Base-by-base conservation (phyloP, 2,888 invertebrate genomes). In the Rhagium mordax region DNA sequence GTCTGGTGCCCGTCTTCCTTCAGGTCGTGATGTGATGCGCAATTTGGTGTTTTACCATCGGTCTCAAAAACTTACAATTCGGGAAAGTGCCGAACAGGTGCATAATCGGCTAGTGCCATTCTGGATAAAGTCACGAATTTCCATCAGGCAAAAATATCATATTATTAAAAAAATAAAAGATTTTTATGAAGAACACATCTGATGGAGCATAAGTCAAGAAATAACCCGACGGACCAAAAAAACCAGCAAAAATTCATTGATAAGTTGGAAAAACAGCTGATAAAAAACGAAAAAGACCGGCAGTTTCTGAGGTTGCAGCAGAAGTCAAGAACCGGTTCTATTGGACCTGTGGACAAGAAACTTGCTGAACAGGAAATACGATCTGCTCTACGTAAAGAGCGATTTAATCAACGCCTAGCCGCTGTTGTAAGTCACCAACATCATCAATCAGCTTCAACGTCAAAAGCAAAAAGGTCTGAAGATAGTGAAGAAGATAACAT, bases 21-120 rank as follows among this genome's bases (percentile, higher is more conserved):
- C 57, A 21, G 57, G 57, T 7, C 21, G 20, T 20, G 57, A 57
- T 57, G 57, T 57, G 57, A 57, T 57, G 57, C 18, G 57, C 57
- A 57, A 57, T 20, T 57, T 57, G 18, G 21, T 57, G 57, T 57
- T 20, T 57, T 48, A 48, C n/a, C 60, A 60, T 60, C 29, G 60
- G 60, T 27, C 60, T 4, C 24, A 29, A 13, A 60, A 60, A 29
- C 60, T 60, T 60, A 60, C 24, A 60, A 29, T 60, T 60, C 29
- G 60, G 8, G 33, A 60, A 33, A 60, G 60, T 60, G 59, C 59
- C 27, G 59, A 59, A 59, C 59, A 15, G 59, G 59, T 59, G 29
- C 29, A 60, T 60, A 60, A 60, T 29, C 60, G 5, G n/a, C 2
- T 29, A 60, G n/a, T 60, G 33, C 33, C 60, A 29, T 60, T 4